phyloP scores from a whole-genome alignment of 2,797 vertebrate genomes.

The Echeneis naucrates region DNA sequence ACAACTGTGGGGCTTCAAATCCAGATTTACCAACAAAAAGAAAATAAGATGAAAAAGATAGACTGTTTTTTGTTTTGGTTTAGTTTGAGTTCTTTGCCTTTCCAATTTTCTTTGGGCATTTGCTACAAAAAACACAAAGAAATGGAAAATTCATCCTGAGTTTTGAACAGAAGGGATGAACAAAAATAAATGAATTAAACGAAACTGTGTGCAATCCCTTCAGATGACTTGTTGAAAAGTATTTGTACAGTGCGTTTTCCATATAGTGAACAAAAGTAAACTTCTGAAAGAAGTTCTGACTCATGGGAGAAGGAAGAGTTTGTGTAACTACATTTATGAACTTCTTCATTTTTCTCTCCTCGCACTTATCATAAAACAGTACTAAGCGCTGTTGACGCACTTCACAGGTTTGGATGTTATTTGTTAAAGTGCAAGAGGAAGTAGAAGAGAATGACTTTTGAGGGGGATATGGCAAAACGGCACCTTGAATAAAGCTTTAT shows the following conservation, averaged over 20 bases:
- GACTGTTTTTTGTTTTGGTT: not conserved
- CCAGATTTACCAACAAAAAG: not conserved
- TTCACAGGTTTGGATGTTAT: slow-evolving; percentile 23
- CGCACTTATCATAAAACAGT: slow-evolving; percentile 10
- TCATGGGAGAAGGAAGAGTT: not conserved
- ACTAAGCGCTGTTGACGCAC: slow-evolving; percentile 16
- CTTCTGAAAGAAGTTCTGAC: not conserved
- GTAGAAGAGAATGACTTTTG: not conserved
- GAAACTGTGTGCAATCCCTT: not conserved
- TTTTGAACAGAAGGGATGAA: not conserved
- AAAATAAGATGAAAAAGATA: no score
- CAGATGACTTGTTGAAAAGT: not conserved
- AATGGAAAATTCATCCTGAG: not conserved
- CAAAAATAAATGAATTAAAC: not conserved
- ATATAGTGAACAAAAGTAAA: not conserved
- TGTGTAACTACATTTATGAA: not conserved
- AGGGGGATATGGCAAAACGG: slow-evolving; percentile 26
- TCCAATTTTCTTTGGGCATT: not conserved
- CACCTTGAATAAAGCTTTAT: slow-evolving; percentile 68
- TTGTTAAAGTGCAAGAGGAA: slow-evolving; percentile 6
- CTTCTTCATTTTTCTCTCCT: not conserved
- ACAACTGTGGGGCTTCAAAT: not conserved
- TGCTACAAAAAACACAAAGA: not conserved
- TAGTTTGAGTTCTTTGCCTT: not conserved
- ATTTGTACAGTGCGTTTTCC: not conserved